Percentiles rank a stretch among this genome's conserved stretches.
These are phyloP conservation scores for Pyrocephalus nanus DNA, from an alignment of 2,797 vertebrate genomes.

Conservation along the genomic window DNA sequence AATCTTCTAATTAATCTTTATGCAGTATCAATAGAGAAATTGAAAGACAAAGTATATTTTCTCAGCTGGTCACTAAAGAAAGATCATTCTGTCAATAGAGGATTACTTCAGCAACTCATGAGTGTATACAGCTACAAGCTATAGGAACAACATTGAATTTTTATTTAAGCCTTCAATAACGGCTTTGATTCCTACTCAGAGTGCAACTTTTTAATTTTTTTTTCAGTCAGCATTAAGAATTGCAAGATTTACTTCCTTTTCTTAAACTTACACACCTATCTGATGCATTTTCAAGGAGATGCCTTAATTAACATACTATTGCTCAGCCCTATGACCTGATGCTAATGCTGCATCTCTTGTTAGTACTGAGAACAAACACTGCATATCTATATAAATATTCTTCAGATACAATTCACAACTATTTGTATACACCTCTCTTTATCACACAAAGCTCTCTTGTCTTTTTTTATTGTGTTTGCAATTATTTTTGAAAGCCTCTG, in stretches of 20 bases:
- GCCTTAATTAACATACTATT: neutral
- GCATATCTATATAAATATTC: neutral
- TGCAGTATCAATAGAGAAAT: neutral
- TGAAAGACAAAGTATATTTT: neutral
- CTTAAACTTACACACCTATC: neutral
- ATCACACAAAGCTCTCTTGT: neutral
- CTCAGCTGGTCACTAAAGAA: neutral
- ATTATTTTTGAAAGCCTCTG: neutral
- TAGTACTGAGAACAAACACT: neutral
- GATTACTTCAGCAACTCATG: neutral
- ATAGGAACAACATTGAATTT: neutral
- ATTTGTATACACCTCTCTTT: neutral
- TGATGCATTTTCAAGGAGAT: neutral
- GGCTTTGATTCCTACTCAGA: neutral
- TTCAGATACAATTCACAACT: neutral
- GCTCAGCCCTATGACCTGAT: neutral
- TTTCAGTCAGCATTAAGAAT: neutral
- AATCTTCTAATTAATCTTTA: conserved; percentile 37
- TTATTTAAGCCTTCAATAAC: neutral
- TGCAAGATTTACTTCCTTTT: neutral
- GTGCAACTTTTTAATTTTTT: neutral
- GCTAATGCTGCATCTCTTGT: neutral
- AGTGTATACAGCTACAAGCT: neutral
- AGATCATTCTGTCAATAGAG: neutral
- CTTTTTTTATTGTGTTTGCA: neutral